Evolutionary conservation across 2,888 invertebrate genomes (phyloP).

Genomic region (Baronia brevicornis): DNA sequence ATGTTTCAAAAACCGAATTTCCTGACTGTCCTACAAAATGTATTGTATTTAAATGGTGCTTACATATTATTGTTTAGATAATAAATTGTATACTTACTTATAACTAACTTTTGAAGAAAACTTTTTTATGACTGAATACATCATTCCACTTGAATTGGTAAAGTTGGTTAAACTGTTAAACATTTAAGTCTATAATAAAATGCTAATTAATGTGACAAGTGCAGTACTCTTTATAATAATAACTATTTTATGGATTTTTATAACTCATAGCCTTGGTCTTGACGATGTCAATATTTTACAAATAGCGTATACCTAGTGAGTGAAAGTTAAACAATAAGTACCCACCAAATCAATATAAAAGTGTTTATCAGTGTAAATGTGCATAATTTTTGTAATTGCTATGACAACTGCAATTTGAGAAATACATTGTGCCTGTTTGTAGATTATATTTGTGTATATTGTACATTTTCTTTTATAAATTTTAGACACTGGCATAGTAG

Average conservation of each 20-base stretch:
- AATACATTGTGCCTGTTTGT: constrained; percentile 23
- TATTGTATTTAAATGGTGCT: constrained; percentile 10
- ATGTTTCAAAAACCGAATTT: constrained; percentile 45
- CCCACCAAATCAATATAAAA: background rate
- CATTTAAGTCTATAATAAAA: no score
- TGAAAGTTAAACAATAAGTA: no score
- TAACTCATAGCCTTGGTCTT: no score
- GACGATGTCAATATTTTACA: no score
- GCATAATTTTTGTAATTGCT: constrained; percentile 4
- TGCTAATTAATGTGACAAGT: no score
- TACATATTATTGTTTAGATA: constrained; percentile 8
- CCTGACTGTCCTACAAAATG: constrained; percentile 7
- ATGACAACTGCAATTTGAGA: constrained; percentile 18
- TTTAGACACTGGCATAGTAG: constrained; percentile 10
- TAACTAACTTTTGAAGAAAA: background rate
- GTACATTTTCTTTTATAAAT: constrained; percentile 12
- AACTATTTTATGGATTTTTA: no score
- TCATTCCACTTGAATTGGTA: no score
- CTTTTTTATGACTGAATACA: background rate
- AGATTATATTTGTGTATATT: constrained; percentile 15
- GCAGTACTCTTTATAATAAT: no score
- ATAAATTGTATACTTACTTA: background rate
- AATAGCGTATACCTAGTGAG: no score
- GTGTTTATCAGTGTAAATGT: background rate
- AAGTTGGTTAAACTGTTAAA: no score